These are phyloP conservation scores for Phengaris alcon DNA, from an alignment of 2,888 invertebrate genomes.

Conservation along the genomic window DNA sequence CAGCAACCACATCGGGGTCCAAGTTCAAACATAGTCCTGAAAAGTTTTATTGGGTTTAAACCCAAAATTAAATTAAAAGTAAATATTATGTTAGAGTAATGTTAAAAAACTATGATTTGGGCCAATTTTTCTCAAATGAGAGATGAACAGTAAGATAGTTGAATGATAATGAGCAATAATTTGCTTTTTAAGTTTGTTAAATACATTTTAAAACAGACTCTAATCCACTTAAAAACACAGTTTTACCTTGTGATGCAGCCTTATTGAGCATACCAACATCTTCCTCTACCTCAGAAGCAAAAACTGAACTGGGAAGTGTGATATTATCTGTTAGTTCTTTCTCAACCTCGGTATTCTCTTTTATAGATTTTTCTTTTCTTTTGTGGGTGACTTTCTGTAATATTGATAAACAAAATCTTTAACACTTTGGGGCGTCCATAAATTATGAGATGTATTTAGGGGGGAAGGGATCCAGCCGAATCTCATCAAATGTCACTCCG, in stretches of 20 bases:
- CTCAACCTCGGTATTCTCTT: constrained; percentile 40
- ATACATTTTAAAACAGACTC: too few species aligned
- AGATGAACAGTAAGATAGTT: too few species aligned
- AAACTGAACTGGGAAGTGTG: constrained; percentile 90
- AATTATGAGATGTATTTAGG: too few species aligned
- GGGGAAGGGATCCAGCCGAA: too few species aligned
- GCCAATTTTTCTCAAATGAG: too few species aligned
- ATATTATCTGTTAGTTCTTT: constrained; percentile 61
- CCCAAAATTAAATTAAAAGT: background rate
- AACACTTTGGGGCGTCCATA: too few species aligned
- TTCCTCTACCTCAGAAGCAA: constrained; percentile 92
- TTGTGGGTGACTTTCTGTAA: constrained; percentile 64
- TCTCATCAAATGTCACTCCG: too few species aligned
- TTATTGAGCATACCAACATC: constrained; percentile 90
- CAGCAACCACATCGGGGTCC: constrained; percentile 95
- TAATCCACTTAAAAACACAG: too few species aligned
- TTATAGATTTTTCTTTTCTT: constrained; percentile 48
- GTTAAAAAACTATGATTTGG: too few species aligned
- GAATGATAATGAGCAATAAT: too few species aligned
- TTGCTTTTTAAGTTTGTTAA: too few species aligned
- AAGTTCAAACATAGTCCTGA: constrained; percentile 82
- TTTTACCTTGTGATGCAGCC: constrained; percentile 84
- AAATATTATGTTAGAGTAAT: background rate
- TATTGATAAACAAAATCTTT: background rate
- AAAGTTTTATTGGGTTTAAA: constrained; percentile 30